Base-by-base conservation (phyloP, 2,797 vertebrate species). In the Podarcis siculus region DNA sequence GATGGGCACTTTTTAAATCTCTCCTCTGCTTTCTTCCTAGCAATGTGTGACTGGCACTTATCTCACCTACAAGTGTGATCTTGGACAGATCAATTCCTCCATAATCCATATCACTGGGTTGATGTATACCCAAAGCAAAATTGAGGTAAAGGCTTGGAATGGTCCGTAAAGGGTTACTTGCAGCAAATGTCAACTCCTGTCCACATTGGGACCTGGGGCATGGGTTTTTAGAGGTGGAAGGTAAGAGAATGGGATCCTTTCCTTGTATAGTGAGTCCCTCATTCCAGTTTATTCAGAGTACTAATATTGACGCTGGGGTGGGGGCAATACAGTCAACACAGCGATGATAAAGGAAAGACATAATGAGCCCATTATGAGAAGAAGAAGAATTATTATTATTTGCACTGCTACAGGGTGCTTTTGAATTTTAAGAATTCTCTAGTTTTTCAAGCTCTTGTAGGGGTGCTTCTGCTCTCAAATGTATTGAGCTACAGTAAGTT, bases 61-160 rank as follows among this genome's bases (percentile, higher is more conserved):
- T 13, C 10, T 3, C 35, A 69, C 58, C 88, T 89, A 76, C 42
- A 73, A 55, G 12, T 89, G 88, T 86, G 39, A 73, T 7, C 78
- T 89, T 69, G 88, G 88, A n/a, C 71, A 76, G 58, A 85, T 85
- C 55, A 76, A 69, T 86, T 76, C 83, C 19, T 89, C 78, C 39
- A 6, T 12, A 23, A 86, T 89, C 21, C 19, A 39, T 37, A 25
- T 89, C 55, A 76, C 42, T n/a, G 88, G 88, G 8, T 1, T 35
- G 27, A 64, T 89, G 79, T 69, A n/a, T 82, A 17, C 17, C 13
- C 75, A 66, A 37, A 71, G 13, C 71, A 58, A 67, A 66, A 39
- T 45, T 39, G 2, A 89, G 88, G 88, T 89, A 89, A 89, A 81
- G 39, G 30, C 27, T 81, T n/a, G 73, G 6, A 71, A 73, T 61